Conservation (phyloP, 2,888 invertebrate species). For the Tenodera sinensis region DNA sequence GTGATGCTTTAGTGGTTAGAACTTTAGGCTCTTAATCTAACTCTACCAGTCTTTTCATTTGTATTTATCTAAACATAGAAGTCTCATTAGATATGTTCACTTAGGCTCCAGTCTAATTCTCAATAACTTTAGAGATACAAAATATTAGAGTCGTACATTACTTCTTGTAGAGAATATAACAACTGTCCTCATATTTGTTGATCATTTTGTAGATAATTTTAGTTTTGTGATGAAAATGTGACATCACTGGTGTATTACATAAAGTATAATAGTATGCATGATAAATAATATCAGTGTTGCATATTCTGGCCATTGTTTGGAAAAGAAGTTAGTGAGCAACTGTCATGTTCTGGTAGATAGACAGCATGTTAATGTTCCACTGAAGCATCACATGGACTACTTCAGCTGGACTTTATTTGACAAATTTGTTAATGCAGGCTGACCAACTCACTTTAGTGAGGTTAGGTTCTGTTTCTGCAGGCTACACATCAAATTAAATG, state of each 20-base stretch:
- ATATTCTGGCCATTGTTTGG: neutral
- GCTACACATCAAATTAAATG: neutral
- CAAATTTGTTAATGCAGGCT: too few relatives aligned
- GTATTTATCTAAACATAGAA: too few relatives aligned
- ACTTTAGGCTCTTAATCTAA: too few relatives aligned
- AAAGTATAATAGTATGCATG: neutral
- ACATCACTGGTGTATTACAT: neutral
- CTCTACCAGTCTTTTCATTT: too few relatives aligned
- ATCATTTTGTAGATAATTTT: neutral
- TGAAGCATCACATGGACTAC: neutral
- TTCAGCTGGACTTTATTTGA: neutral
- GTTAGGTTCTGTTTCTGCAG: neutral
- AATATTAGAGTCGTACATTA: too few relatives aligned
- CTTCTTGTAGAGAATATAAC: too few relatives aligned
- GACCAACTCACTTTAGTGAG: too few relatives aligned
- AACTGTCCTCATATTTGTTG: too few relatives aligned
- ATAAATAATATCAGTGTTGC: neutral
- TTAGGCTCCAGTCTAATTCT: too few relatives aligned
- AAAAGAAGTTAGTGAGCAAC: neutral
- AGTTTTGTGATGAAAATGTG: neutral
- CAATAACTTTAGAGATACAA: too few relatives aligned
- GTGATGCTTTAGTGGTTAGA: neutral
- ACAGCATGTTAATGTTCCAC: neutral
- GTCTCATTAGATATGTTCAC: too few relatives aligned
- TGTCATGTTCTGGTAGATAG: neutral